These are phyloP conservation scores for Poliocrania exsul DNA, from an alignment of 2,797 vertebrate genomes.

Conservation along the genomic window DNA sequence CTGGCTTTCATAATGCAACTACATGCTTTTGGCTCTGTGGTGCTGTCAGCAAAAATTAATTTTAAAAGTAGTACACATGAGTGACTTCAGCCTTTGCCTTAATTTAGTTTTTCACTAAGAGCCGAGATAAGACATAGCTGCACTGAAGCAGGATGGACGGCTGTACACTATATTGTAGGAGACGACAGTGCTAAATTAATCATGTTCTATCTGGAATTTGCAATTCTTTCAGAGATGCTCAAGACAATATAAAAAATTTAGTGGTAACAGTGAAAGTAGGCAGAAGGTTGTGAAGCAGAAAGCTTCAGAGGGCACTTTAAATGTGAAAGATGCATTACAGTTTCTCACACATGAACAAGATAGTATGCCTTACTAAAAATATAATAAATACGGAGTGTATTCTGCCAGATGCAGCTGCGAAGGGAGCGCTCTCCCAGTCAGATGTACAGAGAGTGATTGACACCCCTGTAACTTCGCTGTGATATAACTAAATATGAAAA, in stretches of 20 bases:
- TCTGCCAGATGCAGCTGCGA: slow-evolving; percentile 59
- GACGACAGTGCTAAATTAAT: slow-evolving; percentile 91
- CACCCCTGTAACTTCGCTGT: slow-evolving; percentile 49
- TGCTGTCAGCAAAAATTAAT: slow-evolving; percentile 79
- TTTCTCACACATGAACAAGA: slow-evolving; percentile 74
- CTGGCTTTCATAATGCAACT: slow-evolving; percentile 65
- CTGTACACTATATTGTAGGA: slow-evolving; percentile 82
- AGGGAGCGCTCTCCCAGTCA: slow-evolving; percentile 30
- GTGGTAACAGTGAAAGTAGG: slow-evolving; percentile 81
- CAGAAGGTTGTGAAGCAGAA: slow-evolving; percentile 81
- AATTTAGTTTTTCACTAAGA: slow-evolving; percentile 76
- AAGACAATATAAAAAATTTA: slow-evolving; percentile 97
- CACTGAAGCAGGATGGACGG: slow-evolving; percentile 74
- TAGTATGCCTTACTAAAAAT: slow-evolving; percentile 70
- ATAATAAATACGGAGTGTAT: slow-evolving; percentile 62
- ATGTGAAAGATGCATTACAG: slow-evolving; percentile 80
- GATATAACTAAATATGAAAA: slow-evolving; percentile 59
- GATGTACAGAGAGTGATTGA: slow-evolving; percentile 29
- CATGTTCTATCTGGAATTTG: slow-evolving; percentile 94
- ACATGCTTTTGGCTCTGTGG: slow-evolving; percentile 62
- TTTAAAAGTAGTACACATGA: slow-evolving; percentile 71
- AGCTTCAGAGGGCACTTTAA: slow-evolving; percentile 79
- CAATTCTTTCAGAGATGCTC: slow-evolving; percentile 95
- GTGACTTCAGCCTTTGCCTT: slow-evolving; percentile 66
- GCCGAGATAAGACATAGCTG: slow-evolving; percentile 43